These are phyloP conservation scores for Drosophila meridiana DNA, from an alignment of 2,888 invertebrate genomes.

Conservation along the genomic window DNA sequence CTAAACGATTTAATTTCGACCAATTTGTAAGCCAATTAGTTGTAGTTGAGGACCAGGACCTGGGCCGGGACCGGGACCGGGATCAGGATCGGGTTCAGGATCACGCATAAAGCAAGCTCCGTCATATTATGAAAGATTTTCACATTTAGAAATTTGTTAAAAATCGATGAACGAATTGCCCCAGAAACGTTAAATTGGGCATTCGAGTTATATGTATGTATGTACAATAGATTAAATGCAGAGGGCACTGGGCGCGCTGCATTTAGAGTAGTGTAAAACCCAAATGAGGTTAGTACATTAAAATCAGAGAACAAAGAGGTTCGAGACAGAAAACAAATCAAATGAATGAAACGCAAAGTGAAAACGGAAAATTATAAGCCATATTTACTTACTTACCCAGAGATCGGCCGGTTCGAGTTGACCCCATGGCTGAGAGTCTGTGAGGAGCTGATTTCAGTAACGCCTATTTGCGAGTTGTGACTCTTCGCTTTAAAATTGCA, in stretches of 20 bases:
- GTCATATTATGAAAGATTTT: conserved; percentile 38
- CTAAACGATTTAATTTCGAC: conserved; percentile 10
- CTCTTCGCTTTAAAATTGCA: conserved; percentile 79
- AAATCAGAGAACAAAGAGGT: conserved; percentile 50
- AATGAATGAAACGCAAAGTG: conserved; percentile 42
- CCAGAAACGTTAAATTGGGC: conserved; percentile 39
- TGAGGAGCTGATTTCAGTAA: conserved; percentile 70
- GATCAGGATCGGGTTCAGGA: conserved; percentile 47
- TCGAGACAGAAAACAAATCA: conserved; percentile 31
- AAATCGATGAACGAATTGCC: conserved; percentile 34
- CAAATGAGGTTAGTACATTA: conserved; percentile 11
- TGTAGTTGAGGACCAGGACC: conserved; percentile 6
- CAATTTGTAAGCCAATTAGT: conserved; percentile 30
- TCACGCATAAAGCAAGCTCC: conserved; percentile 58
- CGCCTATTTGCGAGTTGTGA: conserved; percentile 80
- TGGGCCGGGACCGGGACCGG: conserved; percentile 11
- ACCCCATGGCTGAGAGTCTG: conserved; percentile 38
- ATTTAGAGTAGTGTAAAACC: conserved; percentile 34
- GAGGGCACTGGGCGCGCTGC: conserved; percentile 50
- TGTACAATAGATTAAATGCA: conserved; percentile 66
- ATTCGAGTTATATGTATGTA: conserved; percentile 52
- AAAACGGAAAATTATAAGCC: conserved; percentile 37
- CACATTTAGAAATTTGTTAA: conserved; percentile 54
- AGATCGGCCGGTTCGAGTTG: conserved; percentile 26
- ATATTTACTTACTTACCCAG: conserved; percentile 63